A percentile compares a stretch with the other conserved stretches of the same genome.
Conservation (phyloP, 2,888 invertebrate species). For the Ophion costatus region DNA sequence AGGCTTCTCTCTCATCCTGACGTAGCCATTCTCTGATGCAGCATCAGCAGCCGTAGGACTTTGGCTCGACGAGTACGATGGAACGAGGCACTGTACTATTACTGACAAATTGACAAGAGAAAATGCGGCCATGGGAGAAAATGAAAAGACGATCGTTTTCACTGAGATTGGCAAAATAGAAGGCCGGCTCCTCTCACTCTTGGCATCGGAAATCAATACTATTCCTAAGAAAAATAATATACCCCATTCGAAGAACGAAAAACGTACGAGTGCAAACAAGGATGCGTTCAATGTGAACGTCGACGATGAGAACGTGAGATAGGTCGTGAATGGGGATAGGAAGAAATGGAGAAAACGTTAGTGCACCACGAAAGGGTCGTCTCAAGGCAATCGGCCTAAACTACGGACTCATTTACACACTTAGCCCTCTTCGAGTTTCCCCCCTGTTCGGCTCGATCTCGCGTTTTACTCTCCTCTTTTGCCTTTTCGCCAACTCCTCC, state of each 20-base stretch:
- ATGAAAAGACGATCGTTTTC: slow-evolving; percentile 61
- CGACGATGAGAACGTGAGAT: slow-evolving; percentile 46
- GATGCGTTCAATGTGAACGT: slow-evolving; percentile 4
- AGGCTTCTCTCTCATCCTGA: slow-evolving; percentile 51
- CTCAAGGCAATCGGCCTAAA: slow-evolving; percentile 81
- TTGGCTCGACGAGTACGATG: slow-evolving; percentile 65
- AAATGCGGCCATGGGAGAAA: slow-evolving; percentile 40
- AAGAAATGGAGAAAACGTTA: slow-evolving; percentile 67
- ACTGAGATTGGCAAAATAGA: slow-evolving; percentile 58
- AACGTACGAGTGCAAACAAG: not conserved
- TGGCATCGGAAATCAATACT: not conserved
- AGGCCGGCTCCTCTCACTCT: not conserved
- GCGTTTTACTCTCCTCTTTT: slow-evolving; percentile 41
- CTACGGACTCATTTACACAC: slow-evolving; percentile 82
- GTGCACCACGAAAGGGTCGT: slow-evolving; percentile 77
- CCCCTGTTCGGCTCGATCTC: slow-evolving; percentile 24
- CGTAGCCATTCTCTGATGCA: slow-evolving; percentile 58
- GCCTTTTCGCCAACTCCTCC: slow-evolving; percentile 63
- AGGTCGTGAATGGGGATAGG: slow-evolving; percentile 37
- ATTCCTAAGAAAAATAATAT: not conserved
- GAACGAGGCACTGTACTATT: slow-evolving; percentile 70
- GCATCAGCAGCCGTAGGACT: slow-evolving; percentile 55
- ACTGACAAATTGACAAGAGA: slow-evolving; percentile 78
- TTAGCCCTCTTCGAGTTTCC: slow-evolving; percentile 74
- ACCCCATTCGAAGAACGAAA: not conserved